Conservation (phyloP, 2,113 vertebrate genomes). For the Tyto alba region DNA sequence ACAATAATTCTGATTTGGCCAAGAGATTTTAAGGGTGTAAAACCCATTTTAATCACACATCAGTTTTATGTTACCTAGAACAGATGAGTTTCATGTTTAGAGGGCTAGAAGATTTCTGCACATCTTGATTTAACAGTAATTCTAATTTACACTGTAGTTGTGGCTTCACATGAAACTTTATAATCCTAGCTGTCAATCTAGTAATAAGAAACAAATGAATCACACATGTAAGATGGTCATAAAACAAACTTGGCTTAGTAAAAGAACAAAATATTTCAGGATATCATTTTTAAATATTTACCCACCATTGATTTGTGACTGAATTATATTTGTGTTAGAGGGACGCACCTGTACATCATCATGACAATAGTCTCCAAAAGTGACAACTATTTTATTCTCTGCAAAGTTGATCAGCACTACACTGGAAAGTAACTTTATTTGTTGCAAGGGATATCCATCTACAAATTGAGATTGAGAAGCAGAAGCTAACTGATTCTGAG, state of each 20-base stretch:
- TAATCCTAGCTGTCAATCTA: neutral
- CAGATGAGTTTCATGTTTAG: neutral
- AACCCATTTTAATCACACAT: neutral
- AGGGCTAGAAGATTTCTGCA: neutral
- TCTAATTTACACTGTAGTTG: fast-evolving
- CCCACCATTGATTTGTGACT: neutral
- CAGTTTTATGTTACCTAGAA: neutral
- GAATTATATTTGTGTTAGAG: neutral
- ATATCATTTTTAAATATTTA: neutral
- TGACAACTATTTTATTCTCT: neutral
- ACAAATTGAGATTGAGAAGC: neutral
- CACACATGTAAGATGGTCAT: neutral
- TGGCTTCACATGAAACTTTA: neutral
- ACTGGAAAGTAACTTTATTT: neutral
- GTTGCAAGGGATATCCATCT: neutral
- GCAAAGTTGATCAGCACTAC: neutral
- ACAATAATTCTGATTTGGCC: neutral
- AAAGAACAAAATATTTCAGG: neutral
- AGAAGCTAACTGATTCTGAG: neutral
- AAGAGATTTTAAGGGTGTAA: neutral
- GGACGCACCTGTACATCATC: neutral
- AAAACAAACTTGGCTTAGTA: neutral
- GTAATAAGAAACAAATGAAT: neutral
- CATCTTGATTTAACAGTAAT: neutral
- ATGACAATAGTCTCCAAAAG: neutral